A percentile compares a stretch with the other conserved stretches of the same genome.
phyloP scores from a whole-genome alignment of 2,113 vertebrate species.

The Eublepharis macularius region DNA sequence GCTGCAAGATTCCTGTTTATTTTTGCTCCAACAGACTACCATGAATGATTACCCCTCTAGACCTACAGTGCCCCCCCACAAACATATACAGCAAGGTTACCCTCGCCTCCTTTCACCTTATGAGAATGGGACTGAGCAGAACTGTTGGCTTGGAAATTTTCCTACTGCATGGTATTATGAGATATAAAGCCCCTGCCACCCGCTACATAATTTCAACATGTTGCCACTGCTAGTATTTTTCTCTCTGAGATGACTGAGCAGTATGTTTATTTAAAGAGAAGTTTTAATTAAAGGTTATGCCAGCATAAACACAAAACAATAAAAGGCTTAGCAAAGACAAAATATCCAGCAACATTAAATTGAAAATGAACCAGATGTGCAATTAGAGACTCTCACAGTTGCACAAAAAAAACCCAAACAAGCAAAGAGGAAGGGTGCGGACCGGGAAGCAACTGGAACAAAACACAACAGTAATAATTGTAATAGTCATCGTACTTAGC shows the following conservation, averaged over 20 bases:
- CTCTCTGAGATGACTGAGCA: fast-evolving
- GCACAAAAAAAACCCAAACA: background rate
- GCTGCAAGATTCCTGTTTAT: too few relatives aligned
- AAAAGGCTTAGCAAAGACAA: background rate
- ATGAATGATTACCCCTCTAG: too few relatives aligned
- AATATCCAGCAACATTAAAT: background rate
- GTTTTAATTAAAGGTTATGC: slow-evolving; percentile 2
- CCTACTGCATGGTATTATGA: background rate
- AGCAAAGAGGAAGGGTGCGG: background rate
- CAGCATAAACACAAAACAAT: background rate
- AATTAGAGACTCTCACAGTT: background rate
- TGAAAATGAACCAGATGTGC: background rate
- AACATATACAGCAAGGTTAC: background rate
- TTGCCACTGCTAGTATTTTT: background rate
- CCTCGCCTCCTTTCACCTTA: background rate
- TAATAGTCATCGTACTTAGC: too few relatives aligned
- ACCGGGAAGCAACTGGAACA: background rate
- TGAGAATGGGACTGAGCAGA: background rate
- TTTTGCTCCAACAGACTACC: too few relatives aligned
- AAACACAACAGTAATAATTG: background rate
- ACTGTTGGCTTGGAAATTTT: too few relatives aligned
- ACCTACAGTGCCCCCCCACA: too few relatives aligned
- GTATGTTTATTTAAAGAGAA: background rate
- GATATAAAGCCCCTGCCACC: background rate
- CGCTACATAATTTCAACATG: background rate